Evolutionary conservation across 1,140 invertebrate species (phyloP), one percentile per base, ranked within the genome.

Genomic region (Melanaphis sacchari): DNA sequence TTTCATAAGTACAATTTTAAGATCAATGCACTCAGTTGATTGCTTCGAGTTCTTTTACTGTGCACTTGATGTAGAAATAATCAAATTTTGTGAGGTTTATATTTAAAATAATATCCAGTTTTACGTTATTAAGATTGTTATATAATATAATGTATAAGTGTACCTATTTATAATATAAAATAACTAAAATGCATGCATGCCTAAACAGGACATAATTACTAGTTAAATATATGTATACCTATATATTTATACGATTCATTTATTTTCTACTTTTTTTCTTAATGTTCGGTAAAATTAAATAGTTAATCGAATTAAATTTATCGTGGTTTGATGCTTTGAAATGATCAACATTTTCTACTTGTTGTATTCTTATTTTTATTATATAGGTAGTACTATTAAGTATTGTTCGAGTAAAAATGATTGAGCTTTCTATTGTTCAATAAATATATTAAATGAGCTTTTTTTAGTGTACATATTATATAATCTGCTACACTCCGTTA

Each of bases 11-110:
- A 92, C 54, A 43, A 46, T 92, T 49, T 92, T 81, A 81, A 81
- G 90, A 82, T 82, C 90, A 92, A 82, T 49, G 90, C 66, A 92
- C 90, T 49, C 36, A 36, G 66, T 82, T 92, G 66, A 92, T 81
- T 92, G 43, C 43, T 81, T 91, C 36, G n/a, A 92, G 36, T 82
- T n/a, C n/a, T 81, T 91, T 9, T 24, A 59, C 38, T 41, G 2
- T 41, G n/a, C 7, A 90, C 36, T 59, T 54, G 21, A 8, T 49
- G 38, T 66, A 85, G 31, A 43, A 15, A 22, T 66, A 59, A 66
- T 66, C 52, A 90, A 38, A 41, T 90, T 59, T 41, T 26, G 26
- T 90, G 26, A 54, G 36, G 11, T n/a, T 9, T 90, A 21, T 90
- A 41, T 90, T 59, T 66, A 90, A 90, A 41, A 90, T 59, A 59